Conservation (phyloP, 2,888 invertebrate species). For the Nephrotoma flavescens region DNA sequence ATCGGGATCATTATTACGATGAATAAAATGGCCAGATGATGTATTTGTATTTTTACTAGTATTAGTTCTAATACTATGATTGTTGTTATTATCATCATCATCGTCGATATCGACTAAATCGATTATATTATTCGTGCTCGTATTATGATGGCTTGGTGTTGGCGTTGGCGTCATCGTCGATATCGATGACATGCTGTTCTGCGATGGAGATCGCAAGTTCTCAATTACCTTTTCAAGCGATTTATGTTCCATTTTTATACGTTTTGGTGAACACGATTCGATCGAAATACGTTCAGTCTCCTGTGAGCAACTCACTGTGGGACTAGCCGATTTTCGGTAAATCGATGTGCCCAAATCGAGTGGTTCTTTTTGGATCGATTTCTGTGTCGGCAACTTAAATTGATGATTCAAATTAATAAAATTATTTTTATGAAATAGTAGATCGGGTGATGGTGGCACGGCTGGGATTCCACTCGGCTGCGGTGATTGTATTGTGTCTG, state of each 20-base stretch:
- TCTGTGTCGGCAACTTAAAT: slow-evolving; percentile 13
- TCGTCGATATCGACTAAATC: background rate
- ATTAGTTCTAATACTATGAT: background rate
- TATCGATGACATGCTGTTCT: background rate
- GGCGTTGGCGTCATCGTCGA: background rate
- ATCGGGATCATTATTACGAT: slow-evolving; percentile 34
- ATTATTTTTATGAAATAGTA: slow-evolving; percentile 22
- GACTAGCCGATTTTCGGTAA: slow-evolving; percentile 48
- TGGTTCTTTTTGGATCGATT: slow-evolving; percentile 42
- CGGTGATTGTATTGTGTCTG: slow-evolving; percentile 58
- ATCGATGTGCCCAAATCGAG: slow-evolving; percentile 46
- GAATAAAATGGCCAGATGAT: slow-evolving; percentile 11
- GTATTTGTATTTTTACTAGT: background rate
- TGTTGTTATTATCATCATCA: background rate
- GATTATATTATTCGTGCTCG: background rate
- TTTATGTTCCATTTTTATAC: slow-evolving; percentile 34
- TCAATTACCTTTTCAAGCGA: slow-evolving; percentile 27
- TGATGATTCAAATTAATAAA: slow-evolving; percentile 15
- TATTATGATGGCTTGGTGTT: background rate
- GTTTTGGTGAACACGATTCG: slow-evolving; percentile 24
- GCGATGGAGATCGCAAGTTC: background rate
- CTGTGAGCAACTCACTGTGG: slow-evolving; percentile 59
- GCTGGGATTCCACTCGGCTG: slow-evolving; percentile 57
- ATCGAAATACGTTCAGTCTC: slow-evolving; percentile 28
- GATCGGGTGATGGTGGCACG: slow-evolving; percentile 53